phyloP scores from a whole-genome alignment of 2,888 invertebrate species.

The Synergus japonicus region DNA sequence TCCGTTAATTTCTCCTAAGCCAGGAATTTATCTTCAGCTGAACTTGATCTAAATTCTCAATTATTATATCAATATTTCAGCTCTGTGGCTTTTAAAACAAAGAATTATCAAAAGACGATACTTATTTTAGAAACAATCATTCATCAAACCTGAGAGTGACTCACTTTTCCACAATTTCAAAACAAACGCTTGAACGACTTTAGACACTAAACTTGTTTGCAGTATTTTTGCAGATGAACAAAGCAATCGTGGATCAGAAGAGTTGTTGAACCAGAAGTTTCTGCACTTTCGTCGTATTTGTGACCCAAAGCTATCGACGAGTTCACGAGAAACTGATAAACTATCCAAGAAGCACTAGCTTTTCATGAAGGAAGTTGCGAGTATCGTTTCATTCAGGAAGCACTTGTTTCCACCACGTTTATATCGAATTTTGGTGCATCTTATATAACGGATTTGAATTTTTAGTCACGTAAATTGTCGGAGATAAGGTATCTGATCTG shows the following conservation, averaged over 20 bases:
- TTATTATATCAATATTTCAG: background rate
- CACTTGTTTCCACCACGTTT: background rate
- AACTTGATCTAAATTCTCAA: background rate
- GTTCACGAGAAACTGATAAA: background rate
- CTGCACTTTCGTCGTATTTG: background rate
- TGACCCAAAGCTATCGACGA: conserved; percentile 12
- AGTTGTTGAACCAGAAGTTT: background rate
- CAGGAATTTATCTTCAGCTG: background rate
- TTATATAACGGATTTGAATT: background rate
- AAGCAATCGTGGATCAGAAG: background rate
- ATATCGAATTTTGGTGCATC: background rate
- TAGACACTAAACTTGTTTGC: background rate
- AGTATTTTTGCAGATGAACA: background rate
- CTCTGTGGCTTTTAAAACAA: background rate
- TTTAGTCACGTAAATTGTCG: conserved; percentile 10
- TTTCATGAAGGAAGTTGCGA: background rate
- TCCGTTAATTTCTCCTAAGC: background rate
- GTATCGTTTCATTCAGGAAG: background rate
- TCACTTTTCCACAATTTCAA: too few species aligned
- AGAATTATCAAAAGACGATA: background rate
- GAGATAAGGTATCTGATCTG: conserved; percentile 41
- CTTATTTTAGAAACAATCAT: background rate
- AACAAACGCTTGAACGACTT: too few species aligned
- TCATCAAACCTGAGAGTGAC: too few species aligned
- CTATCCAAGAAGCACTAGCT: background rate